Conservation (phyloP, 2,113 vertebrate species). For the Chaenogobius annularis region DNA sequence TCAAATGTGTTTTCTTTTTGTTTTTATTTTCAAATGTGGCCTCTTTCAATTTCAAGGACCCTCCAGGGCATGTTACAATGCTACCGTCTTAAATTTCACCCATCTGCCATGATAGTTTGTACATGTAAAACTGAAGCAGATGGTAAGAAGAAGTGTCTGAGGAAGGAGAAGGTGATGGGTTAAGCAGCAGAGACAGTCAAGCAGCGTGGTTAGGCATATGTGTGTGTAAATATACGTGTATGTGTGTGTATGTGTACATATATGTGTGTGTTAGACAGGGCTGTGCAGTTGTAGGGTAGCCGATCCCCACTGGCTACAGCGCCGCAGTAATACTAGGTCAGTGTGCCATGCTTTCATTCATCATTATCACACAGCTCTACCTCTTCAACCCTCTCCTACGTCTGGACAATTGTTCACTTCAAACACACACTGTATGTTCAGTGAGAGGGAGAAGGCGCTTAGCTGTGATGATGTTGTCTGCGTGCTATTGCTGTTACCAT, state of each 20-base stretch:
- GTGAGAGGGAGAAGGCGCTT: not conserved
- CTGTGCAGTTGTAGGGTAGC: conserved; percentile 55
- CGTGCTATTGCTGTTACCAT: not conserved
- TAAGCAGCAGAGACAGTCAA: conserved; percentile 18
- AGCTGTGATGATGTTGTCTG: not conserved
- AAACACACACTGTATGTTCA: not conserved
- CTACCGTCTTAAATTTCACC: conserved; percentile 15
- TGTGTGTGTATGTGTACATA: conserved; percentile 33
- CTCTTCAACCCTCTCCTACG: conserved; percentile 44
- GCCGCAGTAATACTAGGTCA: conserved; percentile 73
- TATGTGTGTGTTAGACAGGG: conserved; percentile 35
- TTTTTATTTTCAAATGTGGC: not conserved
- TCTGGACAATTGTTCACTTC: conserved; percentile 22
- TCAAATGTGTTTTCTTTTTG: not conserved
- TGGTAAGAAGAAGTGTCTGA: conserved; percentile 7
- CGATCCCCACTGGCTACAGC: conserved; percentile 55
- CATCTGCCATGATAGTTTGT: conserved; percentile 25
- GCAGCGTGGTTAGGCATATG: not conserved
- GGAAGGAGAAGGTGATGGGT: conserved; percentile 20
- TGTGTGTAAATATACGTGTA: conserved; percentile 14
- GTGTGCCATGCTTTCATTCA: conserved; percentile 75
- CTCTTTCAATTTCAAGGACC: not conserved
- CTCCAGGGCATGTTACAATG: conserved; percentile 11
- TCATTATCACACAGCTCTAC: conserved; percentile 59
- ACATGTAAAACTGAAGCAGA: conserved; percentile 26